A percentile compares a stretch with the other conserved stretches of the same genome.
Conservation (phyloP, 1,140 invertebrate genomes). For the Eciton burchellii region DNA sequence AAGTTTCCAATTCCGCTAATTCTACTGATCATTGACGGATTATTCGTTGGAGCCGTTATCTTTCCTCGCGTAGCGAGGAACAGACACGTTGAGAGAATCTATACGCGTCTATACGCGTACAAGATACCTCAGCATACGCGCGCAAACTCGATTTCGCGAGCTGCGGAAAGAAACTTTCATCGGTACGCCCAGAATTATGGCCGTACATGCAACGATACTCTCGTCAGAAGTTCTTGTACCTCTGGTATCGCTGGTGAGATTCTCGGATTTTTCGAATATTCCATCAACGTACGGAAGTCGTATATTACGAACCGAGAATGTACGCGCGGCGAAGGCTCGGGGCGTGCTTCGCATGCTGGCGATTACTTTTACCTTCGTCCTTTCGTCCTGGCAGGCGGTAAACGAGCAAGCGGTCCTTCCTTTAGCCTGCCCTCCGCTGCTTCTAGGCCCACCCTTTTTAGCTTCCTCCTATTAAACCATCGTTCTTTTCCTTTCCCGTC, state of each 20-base stretch:
- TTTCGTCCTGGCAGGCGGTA: constrained; percentile 49
- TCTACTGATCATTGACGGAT: too few species aligned
- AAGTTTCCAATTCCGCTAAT: too few species aligned
- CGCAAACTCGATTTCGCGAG: constrained; percentile 39
- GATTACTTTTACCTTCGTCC: constrained; percentile 74
- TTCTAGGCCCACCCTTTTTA: constrained; percentile 45
- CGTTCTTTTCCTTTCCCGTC: constrained; percentile 61
- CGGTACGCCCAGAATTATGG: constrained; percentile 1
- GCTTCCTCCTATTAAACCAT: constrained; percentile 42
- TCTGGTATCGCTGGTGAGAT: constrained; percentile 69
- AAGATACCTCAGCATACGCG: neutral
- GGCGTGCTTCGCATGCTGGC: constrained; percentile 81
- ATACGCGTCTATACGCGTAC: neutral
- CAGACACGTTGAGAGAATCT: too few species aligned
- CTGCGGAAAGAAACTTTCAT: constrained; percentile 6
- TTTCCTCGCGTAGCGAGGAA: too few species aligned
- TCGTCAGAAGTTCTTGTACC: constrained; percentile 71
- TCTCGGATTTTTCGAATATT: constrained; percentile 82
- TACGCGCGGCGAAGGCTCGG: constrained; percentile 60
- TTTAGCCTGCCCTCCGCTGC: constrained; percentile 46
- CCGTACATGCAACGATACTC: constrained; percentile 46
- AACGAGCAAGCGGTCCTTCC: constrained; percentile 59
- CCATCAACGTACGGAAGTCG: constrained; percentile 81
- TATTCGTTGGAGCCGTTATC: too few species aligned
- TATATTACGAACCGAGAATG: constrained; percentile 79